Evolutionary conservation across 2,888 invertebrate species (phyloP).

Genomic region (Oxytorus armatus): DNA sequence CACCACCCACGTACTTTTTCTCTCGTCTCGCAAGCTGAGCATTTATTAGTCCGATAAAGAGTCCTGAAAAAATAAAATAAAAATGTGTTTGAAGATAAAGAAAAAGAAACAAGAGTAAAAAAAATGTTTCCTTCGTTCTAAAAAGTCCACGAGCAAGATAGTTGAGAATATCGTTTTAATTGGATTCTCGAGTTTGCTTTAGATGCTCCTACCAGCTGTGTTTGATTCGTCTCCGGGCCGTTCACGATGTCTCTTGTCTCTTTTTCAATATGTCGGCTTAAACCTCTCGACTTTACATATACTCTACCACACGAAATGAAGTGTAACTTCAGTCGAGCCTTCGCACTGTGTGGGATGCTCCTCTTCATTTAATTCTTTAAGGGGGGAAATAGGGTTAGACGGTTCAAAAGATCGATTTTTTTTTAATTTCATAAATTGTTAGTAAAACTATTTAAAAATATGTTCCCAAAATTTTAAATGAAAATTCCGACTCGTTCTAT

Average conservation of each 20-base stretch:
- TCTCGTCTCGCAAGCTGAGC: not conserved
- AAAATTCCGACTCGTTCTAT: too few relatives aligned
- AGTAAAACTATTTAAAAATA: too few relatives aligned
- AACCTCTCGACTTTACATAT: not conserved
- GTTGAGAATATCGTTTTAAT: conserved; percentile 23
- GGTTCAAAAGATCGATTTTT: too few relatives aligned
- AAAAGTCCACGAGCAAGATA: not conserved
- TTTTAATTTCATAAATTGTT: too few relatives aligned
- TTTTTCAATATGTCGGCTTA: not conserved
- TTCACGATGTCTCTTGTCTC: not conserved
- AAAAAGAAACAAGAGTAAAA: not conserved
- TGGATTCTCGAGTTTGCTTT: conserved; percentile 61
- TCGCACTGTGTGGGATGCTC: not conserved
- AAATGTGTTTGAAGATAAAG: too few relatives aligned
- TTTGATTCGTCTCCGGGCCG: conserved; percentile 10
- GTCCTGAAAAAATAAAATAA: too few relatives aligned
- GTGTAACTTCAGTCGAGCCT: not conserved
- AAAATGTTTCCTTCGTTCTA: not conserved
- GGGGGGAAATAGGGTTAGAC: too few relatives aligned
- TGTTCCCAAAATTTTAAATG: too few relatives aligned
- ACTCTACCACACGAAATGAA: not conserved
- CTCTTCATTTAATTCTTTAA: not conserved
- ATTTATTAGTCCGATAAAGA: too few relatives aligned
- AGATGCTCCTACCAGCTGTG: conserved; percentile 65
- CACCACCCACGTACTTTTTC: not conserved